Percentiles rank a stretch among this genome's conserved stretches.
Conservation (phyloP, 2,888 invertebrate species). For the Callyntrura sp. region DNA sequence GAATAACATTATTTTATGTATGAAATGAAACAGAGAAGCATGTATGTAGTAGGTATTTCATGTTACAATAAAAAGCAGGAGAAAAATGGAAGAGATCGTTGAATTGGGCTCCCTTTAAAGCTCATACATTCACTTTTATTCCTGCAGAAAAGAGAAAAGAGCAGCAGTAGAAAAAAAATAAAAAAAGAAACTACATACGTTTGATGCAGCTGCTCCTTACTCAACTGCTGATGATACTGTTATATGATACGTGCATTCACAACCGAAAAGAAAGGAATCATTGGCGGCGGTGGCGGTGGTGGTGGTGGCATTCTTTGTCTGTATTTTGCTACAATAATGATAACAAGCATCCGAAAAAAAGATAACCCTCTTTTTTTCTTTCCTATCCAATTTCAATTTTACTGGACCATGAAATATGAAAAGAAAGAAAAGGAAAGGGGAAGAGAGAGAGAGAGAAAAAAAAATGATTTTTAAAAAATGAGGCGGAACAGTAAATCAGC, state of each 20-base stretch:
- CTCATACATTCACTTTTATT: conserved; percentile 9
- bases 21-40: conserved; percentile 54
- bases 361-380: conserved; percentile 7
- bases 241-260: neutral
- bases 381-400: conserved; percentile 72
- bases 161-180: neutral
- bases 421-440: too few species aligned
- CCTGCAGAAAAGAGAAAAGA: neutral
- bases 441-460: neutral
- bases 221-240: neutral
- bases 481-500: conserved; percentile 66
- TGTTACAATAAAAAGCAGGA: conserved; percentile 30
- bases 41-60: conserved; percentile 17
- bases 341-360: conserved; percentile 3
- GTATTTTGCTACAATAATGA: conserved; percentile 15
- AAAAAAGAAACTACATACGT: neutral
- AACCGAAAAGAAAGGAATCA: neutral
- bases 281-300: neutral
- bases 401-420: conserved; percentile 77
- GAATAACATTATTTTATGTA: conserved; percentile 62
- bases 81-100: neutral
- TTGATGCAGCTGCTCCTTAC: too few species aligned
- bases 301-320: neutral
- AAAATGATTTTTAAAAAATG: conserved; percentile 61
- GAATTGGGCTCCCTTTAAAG: conserved; percentile 23